phyloP scores from a whole-genome alignment of 2,797 vertebrate species.

The Tachyglossus aculeatus region DNA sequence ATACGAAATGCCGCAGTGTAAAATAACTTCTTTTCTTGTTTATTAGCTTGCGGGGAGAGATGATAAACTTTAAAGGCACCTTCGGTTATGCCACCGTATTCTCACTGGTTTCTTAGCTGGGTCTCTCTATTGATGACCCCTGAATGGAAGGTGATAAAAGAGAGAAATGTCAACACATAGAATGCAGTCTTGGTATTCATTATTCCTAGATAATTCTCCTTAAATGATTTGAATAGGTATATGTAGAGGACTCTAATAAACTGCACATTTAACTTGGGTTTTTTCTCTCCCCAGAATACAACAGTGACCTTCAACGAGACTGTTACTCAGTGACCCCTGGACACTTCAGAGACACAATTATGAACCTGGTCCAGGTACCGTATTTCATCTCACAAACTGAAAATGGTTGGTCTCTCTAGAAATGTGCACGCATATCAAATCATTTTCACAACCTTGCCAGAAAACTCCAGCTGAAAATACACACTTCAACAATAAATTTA shows the following conservation, averaged over 20 bases:
- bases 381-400: not conserved
- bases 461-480: not conserved
- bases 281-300: slow-evolving; percentile 71
- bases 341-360: slow-evolving; percentile 79
- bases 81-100: not conserved
- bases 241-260: not conserved
- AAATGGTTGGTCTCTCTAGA: not conserved
- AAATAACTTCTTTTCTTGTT: not conserved
- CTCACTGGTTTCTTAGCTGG: not conserved
- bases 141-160: not conserved
- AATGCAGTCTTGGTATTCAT: not conserved
- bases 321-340: slow-evolving; percentile 78
- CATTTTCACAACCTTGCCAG: not conserved
- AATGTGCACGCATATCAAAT: not conserved
- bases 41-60: not conserved
- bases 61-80: not conserved
- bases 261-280: not conserved
- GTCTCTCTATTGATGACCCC: not conserved
- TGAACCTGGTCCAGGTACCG: slow-evolving; percentile 79
- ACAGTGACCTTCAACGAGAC: slow-evolving; percentile 75
- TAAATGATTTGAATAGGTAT: not conserved
- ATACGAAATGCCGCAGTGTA: not conserved
- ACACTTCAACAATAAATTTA: not conserved
- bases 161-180: not conserved
- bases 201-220: not conserved